Conservation (phyloP, 2,888 invertebrate species). For the Isotomurus palustris region DNA sequence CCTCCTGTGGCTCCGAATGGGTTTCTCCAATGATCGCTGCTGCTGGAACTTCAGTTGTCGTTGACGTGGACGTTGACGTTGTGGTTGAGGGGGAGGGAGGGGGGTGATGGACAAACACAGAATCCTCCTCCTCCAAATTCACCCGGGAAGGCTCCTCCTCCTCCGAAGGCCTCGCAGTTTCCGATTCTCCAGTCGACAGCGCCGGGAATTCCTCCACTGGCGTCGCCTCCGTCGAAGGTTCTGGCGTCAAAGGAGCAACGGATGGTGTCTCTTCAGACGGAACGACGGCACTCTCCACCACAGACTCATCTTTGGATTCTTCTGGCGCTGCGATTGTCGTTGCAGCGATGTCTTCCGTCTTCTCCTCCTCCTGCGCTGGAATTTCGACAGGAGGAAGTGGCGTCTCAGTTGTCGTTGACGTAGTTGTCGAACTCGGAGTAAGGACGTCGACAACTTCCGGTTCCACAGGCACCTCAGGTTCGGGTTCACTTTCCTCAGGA, state of each 20-base stretch:
- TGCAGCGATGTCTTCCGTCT: neutral
- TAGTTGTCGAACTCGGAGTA: constrained; percentile 46
- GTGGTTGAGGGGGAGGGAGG: neutral
- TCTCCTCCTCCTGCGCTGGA: constrained; percentile 3
- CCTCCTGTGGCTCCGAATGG: neutral
- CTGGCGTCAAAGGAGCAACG: neutral
- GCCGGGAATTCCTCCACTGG: neutral
- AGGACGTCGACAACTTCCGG: constrained; percentile 20
- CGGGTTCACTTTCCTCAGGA: neutral
- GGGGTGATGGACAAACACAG: neutral
- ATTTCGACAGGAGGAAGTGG: constrained; percentile 24
- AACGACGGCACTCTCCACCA: constrained; percentile 5
- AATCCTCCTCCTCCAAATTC: neutral
- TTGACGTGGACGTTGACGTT: neutral
- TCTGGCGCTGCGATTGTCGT: no score
- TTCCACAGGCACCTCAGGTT: neutral
- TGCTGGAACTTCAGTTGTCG: neutral
- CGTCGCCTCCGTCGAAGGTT: neutral
- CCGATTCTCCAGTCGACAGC: neutral
- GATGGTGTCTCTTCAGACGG: neutral
- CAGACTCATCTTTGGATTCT: neutral
- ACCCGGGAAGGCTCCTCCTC: neutral
- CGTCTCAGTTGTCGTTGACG: constrained; percentile 40
- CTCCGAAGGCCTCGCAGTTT: neutral
- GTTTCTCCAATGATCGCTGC: neutral